Evolutionary conservation across 2,113 vertebrate species (phyloP).

Genomic region (Dipodomys spectabilis): DNA sequence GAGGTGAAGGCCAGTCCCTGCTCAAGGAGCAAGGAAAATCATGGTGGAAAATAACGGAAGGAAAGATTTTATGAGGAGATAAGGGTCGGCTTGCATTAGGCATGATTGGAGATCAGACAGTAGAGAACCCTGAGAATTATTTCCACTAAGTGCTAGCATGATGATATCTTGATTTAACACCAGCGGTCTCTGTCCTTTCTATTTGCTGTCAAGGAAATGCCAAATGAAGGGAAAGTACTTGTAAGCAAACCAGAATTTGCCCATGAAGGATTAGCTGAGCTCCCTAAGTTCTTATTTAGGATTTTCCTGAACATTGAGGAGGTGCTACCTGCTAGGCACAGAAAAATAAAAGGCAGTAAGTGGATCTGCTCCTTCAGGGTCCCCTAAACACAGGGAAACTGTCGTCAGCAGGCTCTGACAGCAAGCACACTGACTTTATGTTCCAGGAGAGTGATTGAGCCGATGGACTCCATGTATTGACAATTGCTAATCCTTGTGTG

Average conservation of each 20-base stretch:
- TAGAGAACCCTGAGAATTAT: neutral
- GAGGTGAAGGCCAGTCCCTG: neutral
- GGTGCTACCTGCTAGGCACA: neutral
- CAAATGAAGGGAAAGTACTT: neutral
- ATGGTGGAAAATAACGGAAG: neutral
- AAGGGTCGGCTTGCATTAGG: neutral
- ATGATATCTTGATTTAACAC: neutral
- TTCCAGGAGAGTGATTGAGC: neutral
- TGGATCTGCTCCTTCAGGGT: neutral
- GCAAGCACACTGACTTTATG: neutral
- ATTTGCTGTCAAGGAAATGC: neutral
- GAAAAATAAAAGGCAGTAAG: neutral
- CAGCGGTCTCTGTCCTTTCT: neutral
- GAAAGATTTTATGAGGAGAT: neutral
- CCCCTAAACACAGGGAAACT: neutral
- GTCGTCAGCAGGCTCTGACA: neutral
- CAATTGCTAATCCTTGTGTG: neutral
- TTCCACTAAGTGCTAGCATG: neutral
- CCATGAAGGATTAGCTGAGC: neutral
- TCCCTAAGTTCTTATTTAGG: neutral
- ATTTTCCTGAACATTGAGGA: neutral
- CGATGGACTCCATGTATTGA: neutral
- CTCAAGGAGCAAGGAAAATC: neutral
- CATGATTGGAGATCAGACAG: neutral
- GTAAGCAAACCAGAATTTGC: neutral